Evolutionary conservation across 2,797 vertebrate genomes (phyloP).

Genomic region (Falco novaeseelandiae): DNA sequence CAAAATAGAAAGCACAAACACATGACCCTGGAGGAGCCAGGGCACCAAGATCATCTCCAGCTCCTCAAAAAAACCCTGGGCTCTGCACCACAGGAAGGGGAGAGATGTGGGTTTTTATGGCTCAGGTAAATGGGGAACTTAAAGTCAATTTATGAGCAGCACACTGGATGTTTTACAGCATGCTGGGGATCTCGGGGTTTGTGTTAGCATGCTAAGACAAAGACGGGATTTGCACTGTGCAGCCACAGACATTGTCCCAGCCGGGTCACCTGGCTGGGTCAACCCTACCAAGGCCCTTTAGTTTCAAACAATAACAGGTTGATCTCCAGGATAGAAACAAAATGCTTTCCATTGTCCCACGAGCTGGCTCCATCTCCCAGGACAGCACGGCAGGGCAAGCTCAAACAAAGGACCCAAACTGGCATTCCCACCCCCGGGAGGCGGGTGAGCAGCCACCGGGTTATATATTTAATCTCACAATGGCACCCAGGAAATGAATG

Average conservation of each 20-base stretch:
- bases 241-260: slow-evolving; percentile 36
- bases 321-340: neutral
- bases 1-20: neutral
- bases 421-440: neutral
- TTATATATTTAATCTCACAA: slow-evolving; percentile 63
- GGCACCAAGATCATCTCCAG: rapidly evolving
- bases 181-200: neutral
- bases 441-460: neutral
- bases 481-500: slow-evolving; percentile 53
- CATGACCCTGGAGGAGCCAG: neutral
- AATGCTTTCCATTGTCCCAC: slow-evolving; percentile 54
- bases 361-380: slow-evolving; percentile 49
- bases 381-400: slow-evolving; percentile 65
- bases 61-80: neutral
- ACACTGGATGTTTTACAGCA: neutral
- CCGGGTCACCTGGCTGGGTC: slow-evolving; percentile 33
- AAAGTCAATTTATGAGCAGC: neutral
- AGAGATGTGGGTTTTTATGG: neutral
- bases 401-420: slow-evolving; percentile 55
- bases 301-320: slow-evolving; percentile 27
- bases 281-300: neutral
- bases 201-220: neutral
- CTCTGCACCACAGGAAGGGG: neutral
- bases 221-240: neutral
- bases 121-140: neutral